Base-by-base conservation (phyloP, 2,888 invertebrate species). In the Lordiphosa andalusiaca region DNA sequence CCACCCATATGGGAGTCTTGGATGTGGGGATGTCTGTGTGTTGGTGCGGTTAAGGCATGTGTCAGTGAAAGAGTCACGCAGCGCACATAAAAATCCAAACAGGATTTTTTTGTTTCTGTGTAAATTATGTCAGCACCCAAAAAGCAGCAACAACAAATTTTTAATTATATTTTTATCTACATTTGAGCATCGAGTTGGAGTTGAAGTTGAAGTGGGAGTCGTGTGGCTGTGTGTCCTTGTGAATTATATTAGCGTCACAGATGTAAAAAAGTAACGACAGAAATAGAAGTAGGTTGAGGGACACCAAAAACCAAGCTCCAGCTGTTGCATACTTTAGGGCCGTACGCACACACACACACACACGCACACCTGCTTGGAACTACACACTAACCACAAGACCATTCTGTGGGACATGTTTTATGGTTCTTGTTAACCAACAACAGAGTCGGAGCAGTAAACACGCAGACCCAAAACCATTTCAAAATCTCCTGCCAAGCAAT, bases 91-190 rank as follows among this genome's bases (percentile, higher is more conserved):
- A 83, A 83, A 66, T 63, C 66, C 68, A 54, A 74, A 71, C 63
- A 72, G 67, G 68, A 73, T 62, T 80, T 78, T 78, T 66, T 55
- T n/a, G 46, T 58, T 57, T 66, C 50, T 60, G 49, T 47, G 58
- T 62, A 64, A 73, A 72, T 77, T 68, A 73, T 83, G 73, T 59
- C 52, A 65, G 52, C 59, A 39, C 56, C 57, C 48, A 57, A 47
- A 41, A 54, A 21, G 30, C 19, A 5, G n/a, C 46, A 19, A 33
- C 49, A 57, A 13, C 30, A 19, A 10, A 49, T 80, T 80, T 80
- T 83, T 80, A 83, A 80, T 80, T 80, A 80, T 74, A 76, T 65
- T 80, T 73, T 83, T 80, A 80, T 80, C 75, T 73, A 56, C 57
- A 72, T 64, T 62, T 50, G 23, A 67, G 77, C 67, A 65, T 64